Evolutionary conservation across 2,113 vertebrate genomes (phyloP).

Genomic region (Oriolus oriolus): DNA sequence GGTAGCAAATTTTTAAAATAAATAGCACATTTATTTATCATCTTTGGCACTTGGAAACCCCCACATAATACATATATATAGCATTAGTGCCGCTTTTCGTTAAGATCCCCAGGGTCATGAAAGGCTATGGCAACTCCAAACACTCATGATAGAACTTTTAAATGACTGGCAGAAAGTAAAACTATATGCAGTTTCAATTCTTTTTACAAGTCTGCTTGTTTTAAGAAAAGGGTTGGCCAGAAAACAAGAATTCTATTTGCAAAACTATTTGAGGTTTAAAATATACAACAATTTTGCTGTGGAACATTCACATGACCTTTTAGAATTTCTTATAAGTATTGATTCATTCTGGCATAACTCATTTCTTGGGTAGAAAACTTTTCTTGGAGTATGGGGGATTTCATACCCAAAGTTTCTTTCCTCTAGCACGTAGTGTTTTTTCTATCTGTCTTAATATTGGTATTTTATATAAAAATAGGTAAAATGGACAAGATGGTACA

Average conservation of each 20-base stretch:
- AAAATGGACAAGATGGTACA: background rate
- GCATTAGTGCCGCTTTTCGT: background rate
- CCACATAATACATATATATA: background rate
- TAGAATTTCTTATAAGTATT: background rate
- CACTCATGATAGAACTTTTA: background rate
- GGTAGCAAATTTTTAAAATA: background rate
- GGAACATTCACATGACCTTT: background rate
- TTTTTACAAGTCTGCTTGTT: background rate
- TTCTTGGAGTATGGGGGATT: background rate
- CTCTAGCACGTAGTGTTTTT: background rate
- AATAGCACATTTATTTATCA: background rate
- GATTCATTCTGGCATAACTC: background rate
- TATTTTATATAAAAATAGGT: background rate
- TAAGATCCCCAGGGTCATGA: background rate
- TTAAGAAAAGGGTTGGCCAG: background rate
- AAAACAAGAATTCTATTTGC: conserved; percentile 25
- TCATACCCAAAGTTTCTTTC: background rate
- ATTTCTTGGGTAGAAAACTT: background rate
- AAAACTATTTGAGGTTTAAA: conserved; percentile 31
- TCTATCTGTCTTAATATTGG: background rate
- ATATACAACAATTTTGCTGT: background rate
- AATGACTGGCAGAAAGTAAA: background rate
- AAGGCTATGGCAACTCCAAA: background rate
- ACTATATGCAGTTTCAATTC: background rate
- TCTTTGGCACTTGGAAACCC: background rate